Evolutionary conservation across 2,113 vertebrate species (phyloP), one percentile per base, ranked within the genome.

Genomic region (Sprattus sprattus): DNA sequence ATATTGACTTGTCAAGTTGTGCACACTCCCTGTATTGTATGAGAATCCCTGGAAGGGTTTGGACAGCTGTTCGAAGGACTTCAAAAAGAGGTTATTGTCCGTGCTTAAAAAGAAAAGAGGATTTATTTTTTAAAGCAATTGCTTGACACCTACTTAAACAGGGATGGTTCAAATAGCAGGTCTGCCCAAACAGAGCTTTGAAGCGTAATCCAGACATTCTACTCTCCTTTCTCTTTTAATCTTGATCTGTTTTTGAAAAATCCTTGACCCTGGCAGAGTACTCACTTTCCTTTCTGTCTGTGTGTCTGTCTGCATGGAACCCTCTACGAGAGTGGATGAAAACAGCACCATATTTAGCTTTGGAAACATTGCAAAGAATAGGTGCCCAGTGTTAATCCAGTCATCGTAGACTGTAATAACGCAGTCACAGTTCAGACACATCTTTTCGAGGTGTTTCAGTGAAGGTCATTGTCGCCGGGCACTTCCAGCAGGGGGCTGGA

Each of bases 271-370:
- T 22, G 16, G n/a, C 54, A 16, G 11, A 2, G 39, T 20, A 45
- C 39, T 20, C 6, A n/a, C 32, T n/a, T 39, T 45, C 54, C 54
- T 57, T 10, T 39, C 45, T 28, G 22, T 84, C 9, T 20, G 16
- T 13, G 45, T 47, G 60, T 25, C 83, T 0, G 64, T 47, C 83
- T 45, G 28, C 4, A 32, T n/a, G 7, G 45, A 84, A 32, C 45
- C 45, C 45, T 8, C 83, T n/a, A 11, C 20, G 28, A 39, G 13
- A 32, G 32, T 39, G 32, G 9, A 16, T 39, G 11, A 32, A 32
- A 78, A 78, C 25, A 78, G 8, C 64, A 86, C 64, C 64, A 86
- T 50, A 86, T 86, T 83, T 78, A 47, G 64, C 54, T 44, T 57
- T 80, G 85, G 57, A 83, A 86, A 80, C 47, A 78, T 64, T 3